These are phyloP conservation scores for Orius laevigatus DNA, from an alignment of 1,140 invertebrate genomes.

Conservation along the genomic window DNA sequence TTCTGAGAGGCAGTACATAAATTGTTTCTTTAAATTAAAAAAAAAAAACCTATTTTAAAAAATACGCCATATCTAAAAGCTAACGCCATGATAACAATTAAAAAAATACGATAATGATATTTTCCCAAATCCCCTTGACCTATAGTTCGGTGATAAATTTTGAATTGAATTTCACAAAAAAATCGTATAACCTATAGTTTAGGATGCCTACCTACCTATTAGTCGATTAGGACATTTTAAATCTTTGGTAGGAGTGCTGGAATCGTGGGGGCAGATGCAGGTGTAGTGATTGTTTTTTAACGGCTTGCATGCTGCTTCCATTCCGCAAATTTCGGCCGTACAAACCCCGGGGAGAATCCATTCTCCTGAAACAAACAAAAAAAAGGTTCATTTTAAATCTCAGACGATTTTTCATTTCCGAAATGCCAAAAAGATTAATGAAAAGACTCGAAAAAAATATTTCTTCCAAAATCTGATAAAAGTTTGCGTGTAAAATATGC, in stretches of 20 bases:
- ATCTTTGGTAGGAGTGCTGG: slow-evolving; percentile 37
- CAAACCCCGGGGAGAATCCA: slow-evolving; percentile 26
- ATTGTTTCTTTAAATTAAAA: too few relatives aligned
- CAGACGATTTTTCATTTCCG: too few relatives aligned
- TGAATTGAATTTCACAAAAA: slow-evolving; percentile 5
- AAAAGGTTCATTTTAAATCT: too few relatives aligned
- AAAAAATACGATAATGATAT: background rate
- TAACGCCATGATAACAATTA: too few relatives aligned
- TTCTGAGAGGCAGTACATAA: too few relatives aligned
- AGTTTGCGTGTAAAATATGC: too few relatives aligned
- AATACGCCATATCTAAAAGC: too few relatives aligned
- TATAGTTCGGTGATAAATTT: background rate
- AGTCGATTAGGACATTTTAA: slow-evolving; percentile 42
- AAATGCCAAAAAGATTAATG: too few relatives aligned
- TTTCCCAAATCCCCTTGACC: background rate
- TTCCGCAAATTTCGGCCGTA: slow-evolving; percentile 35
- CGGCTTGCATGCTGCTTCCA: slow-evolving; percentile 39
- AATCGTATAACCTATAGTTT: slow-evolving; percentile 4
- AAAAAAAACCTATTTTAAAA: too few relatives aligned
- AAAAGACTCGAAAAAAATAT: too few relatives aligned
- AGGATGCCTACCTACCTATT: slow-evolving; percentile 35
- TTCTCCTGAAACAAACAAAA: too few relatives aligned
- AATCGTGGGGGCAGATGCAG: slow-evolving; percentile 48
- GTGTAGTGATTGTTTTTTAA: slow-evolving; percentile 33
- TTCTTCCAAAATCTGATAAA: too few relatives aligned